Conservation (phyloP, 2,113 vertebrate species). For the Acinonyx jubatus region DNA sequence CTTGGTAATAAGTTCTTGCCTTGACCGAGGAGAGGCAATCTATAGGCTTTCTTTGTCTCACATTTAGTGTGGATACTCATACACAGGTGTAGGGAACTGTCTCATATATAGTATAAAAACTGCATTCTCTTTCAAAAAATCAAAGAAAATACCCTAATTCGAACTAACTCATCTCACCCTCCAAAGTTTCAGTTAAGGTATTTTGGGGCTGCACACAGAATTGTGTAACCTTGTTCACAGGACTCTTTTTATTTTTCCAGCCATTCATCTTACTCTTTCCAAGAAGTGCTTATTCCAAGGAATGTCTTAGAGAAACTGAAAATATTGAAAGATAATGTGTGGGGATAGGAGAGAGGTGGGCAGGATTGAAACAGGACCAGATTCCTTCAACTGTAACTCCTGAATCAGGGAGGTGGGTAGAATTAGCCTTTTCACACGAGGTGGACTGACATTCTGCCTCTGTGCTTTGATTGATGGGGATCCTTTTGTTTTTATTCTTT, state of each 20-base stretch:
- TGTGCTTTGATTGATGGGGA: neutral
- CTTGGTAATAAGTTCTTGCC: neutral
- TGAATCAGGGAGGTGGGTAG: accelerated
- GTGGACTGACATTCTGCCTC: neutral
- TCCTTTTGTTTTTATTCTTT: neutral
- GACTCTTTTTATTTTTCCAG: neutral
- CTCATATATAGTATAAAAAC: neutral
- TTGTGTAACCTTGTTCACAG: neutral
- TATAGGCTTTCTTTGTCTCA: neutral
- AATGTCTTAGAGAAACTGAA: neutral
- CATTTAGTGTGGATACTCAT: neutral
- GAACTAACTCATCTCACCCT: neutral
- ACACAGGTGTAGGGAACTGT: neutral
- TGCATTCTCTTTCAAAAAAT: neutral
- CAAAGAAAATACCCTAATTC: neutral
- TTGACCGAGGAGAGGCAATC: neutral
- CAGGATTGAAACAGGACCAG: accelerated
- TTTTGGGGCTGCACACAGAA: neutral
- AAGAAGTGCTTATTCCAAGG: neutral
- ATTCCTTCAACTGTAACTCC: neutral
- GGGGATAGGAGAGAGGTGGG: accelerated
- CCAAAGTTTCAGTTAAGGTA: neutral
- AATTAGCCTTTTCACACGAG: neutral
- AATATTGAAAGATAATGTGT: no score
- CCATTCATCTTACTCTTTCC: neutral